Evolutionary conservation across 2,797 vertebrate genomes (phyloP).

Genomic region (Coregonus ussuriensis): DNA sequence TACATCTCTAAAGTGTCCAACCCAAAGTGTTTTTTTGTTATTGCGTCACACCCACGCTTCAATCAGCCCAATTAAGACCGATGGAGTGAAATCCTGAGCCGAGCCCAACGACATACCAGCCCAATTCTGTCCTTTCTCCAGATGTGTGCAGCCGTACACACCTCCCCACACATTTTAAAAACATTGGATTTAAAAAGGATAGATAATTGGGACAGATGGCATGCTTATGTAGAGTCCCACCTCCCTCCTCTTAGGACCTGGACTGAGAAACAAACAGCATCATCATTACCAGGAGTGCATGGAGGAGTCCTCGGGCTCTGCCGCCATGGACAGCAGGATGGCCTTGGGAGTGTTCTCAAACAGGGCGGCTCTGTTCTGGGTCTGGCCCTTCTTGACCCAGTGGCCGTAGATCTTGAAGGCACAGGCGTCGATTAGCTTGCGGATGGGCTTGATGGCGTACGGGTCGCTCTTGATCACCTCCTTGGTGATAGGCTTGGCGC

Average conservation of each 20-base stretch:
- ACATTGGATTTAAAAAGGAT: neutral
- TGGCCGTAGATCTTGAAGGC: conserved; percentile 97
- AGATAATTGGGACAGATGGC: neutral
- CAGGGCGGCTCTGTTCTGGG: conserved; percentile 94
- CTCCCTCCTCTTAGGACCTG: neutral
- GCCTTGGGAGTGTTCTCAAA: conserved; percentile 97
- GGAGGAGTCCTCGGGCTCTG: conserved; percentile 70
- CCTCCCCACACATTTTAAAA: too few species aligned
- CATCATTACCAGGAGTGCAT: conserved; percentile 62
- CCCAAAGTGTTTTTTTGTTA: neutral
- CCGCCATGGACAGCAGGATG: conserved; percentile 82
- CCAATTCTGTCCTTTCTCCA: neutral
- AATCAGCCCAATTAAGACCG: neutral
- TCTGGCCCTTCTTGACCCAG: conserved; percentile 98
- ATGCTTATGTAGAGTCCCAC: neutral
- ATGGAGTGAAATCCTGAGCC: neutral
- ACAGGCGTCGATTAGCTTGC: conserved; percentile 92
- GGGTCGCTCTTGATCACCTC: conserved; percentile 91
- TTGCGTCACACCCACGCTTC: neutral
- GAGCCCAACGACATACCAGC: neutral
- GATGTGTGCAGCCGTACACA: neutral
- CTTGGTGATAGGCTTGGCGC: conserved; percentile 87
- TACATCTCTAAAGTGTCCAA: neutral
- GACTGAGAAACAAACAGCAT: neutral
- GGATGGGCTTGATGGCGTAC: conserved; percentile 88